These are phyloP conservation scores for Chymomyza fuscimana DNA, from an alignment of 2,888 invertebrate genomes.

Conservation along the genomic window DNA sequence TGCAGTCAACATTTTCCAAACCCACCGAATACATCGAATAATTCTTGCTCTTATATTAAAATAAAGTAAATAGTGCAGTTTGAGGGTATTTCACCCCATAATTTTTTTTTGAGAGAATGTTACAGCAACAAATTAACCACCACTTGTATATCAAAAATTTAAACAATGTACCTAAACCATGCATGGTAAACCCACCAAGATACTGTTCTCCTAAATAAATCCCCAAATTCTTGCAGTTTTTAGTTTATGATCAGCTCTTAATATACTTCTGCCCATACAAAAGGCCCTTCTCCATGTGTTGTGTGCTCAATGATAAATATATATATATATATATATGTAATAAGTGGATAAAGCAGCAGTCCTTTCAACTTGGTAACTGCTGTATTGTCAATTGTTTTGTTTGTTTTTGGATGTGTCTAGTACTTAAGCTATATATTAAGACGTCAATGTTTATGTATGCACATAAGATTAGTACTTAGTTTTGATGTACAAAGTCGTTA, in stretches of 20 bases:
- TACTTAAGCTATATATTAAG: not conserved
- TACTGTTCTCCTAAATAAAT: not conserved
- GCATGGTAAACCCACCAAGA: no score
- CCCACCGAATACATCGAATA: no score
- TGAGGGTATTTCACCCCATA: no score
- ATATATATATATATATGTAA: not conserved
- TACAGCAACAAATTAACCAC: no score
- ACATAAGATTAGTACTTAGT: conserved; percentile 15
- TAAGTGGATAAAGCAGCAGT: not conserved
- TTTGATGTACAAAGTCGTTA: conserved; percentile 6
- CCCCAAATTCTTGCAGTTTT: not conserved
- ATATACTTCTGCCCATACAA: not conserved
- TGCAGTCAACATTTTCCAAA: no score
- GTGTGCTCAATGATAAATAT: conserved; percentile 57
- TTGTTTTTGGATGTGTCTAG: not conserved
- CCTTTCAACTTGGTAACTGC: not conserved
- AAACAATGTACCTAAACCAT: no score
- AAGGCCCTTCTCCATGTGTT: conserved; percentile 45
- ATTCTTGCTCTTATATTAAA: no score
- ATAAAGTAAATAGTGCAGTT: no score
- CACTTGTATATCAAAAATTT: no score
- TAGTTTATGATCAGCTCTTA: not conserved
- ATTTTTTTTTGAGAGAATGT: no score
- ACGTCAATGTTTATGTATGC: not conserved
- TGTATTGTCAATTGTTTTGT: not conserved